Base-by-base conservation (phyloP, 2,113 vertebrate species). In the Cryptoleucopteryx plumbea region DNA sequence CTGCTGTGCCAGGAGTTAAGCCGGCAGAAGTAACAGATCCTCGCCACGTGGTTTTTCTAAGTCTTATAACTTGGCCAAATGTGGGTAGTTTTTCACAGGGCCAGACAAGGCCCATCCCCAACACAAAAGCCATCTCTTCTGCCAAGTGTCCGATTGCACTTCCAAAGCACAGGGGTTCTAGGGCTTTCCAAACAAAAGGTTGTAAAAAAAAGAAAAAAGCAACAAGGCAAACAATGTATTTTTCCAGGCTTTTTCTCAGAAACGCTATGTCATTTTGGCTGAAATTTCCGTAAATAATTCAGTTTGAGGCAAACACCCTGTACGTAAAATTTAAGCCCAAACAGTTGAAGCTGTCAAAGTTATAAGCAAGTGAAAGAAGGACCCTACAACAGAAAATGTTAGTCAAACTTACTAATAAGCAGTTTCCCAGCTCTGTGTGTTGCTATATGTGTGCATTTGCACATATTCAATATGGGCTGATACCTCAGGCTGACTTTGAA, bases 91-190 rank as follows among this genome's bases (percentile, higher is more conserved):
- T 96, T 95, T 96, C 95, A 90, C 78, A 94, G 74, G 90, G 29
- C 70, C 53, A 93, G 91, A 93, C 84, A 95, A 85, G 89, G 59
- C 91, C 79, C 86, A 91, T 91, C 58, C 74, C 48, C 34, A 85
- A 65, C 84, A 97, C 95, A 97, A 96, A 97, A 95, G 94, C 81
- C 78, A 91, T 84, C 81, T 92, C 96, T 91, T 61, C 77, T 96
- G 96, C 95, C 96, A 97, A 96, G 90, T 70, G 82, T 91, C 84
- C 7, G 0, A 93, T 82, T 91, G 81, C 74, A 87, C 81, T 91
- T 97, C 87, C 91, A 97, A 97, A 93, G 93, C 84, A 94, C 89
- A 91, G 87, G 84, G 74, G 84, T 94, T 94, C 89, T 91, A 43
- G 45, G 71, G 52, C 83, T 89, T 94, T 97, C 89, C 89, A 94